Conservation (phyloP, 2,797 vertebrate genomes). For the Clamator glandarius region DNA sequence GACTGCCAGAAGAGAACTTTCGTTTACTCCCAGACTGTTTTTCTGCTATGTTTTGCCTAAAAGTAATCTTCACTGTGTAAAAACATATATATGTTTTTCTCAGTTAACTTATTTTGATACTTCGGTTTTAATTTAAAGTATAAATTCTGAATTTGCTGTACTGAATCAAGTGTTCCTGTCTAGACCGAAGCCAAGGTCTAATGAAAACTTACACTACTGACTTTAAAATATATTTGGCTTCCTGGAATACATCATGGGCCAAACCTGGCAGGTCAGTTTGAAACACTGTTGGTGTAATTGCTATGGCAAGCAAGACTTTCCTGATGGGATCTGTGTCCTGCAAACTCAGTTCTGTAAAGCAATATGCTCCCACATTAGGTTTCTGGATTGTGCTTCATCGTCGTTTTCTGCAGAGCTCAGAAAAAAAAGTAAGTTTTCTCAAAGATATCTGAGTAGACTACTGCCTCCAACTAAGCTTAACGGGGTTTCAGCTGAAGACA, state of each 20-base stretch:
- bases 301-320: background rate
- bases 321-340: background rate
- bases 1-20: conserved; percentile 25
- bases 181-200: background rate
- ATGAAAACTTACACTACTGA: background rate
- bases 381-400: background rate
- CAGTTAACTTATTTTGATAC: background rate
- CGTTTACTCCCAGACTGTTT: background rate
- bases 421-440: background rate
- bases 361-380: background rate
- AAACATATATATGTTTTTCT: background rate
- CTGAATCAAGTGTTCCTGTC: background rate
- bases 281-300: background rate
- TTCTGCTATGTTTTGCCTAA: background rate
- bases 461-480: background rate
- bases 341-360: background rate
- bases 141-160: background rate
- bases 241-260: background rate
- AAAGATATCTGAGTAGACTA: background rate
- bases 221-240: background rate
- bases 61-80: background rate
- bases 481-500: background rate
- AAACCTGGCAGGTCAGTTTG: background rate
- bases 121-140: conserved; percentile 1
- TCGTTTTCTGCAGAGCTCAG: background rate